Base-by-base conservation (phyloP, 1,140 invertebrate species). In the Anagrus nilaparvatae region DNA sequence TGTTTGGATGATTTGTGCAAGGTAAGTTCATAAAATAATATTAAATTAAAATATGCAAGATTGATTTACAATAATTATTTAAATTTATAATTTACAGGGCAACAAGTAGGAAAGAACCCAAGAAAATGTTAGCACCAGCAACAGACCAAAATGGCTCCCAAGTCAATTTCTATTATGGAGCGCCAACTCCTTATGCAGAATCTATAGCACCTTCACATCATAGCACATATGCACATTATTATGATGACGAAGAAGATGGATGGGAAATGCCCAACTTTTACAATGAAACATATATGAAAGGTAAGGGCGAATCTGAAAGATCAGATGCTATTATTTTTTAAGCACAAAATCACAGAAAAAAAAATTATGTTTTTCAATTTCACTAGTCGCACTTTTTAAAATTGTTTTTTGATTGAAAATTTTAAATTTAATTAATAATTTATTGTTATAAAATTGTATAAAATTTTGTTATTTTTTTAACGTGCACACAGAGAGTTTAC, bases 221-320 rank as follows among this genome's bases (percentile, higher is more conserved):
- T 56, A 92, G 87, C 25, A 93, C 88, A 0, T 95, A 95, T 59
- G 90, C 90, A 13, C 90, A 94, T 61, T 95, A 94, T 62, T 95
- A 94, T 54, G 79, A 82, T 51, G 87, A 91, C 51, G 91, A 95
- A 59, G 91, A 94, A 59, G 89, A 93, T 50, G 90, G 89, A 10
- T 94, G 90, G 89, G 90, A 94, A 59, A 94, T 95, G 90, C 90
- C 91, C 0, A 94, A 94, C 63, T 94, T 94, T 62, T 95, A 95
- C 63, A 94, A 94, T 65, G 90, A 95, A 70, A 92, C 89, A 13
- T 94, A 93, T 55, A 92, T 93, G 87, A 94, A 93, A 74, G 77
- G 77, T 78, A 57, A 53, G 48, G 39, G 34, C 40, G 49, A 47
- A 44, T 40, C 45, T 40, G 45, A 47, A 40, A 27, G 45, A 47